A percentile compares a stretch with the other conserved stretches of the same genome.
These are phyloP conservation scores for Rhea pennata DNA, from an alignment of 2,113 vertebrate species.

Conservation along the genomic window DNA sequence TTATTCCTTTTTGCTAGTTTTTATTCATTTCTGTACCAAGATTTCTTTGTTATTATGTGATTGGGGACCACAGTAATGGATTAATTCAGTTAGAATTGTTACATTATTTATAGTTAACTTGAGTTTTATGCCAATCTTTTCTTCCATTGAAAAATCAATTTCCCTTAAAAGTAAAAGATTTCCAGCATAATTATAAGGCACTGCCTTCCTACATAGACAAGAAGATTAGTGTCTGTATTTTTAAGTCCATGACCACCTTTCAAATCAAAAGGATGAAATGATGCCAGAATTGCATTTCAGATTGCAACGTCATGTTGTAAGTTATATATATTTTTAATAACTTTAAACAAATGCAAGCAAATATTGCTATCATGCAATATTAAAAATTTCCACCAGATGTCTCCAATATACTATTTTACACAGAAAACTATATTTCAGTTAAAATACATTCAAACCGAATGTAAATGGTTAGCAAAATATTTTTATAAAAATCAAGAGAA, in stretches of 20 bases:
- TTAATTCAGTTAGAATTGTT: not conserved
- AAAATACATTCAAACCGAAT: not conserved
- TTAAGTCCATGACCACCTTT: rapidly evolving
- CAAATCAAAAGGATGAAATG: not conserved
- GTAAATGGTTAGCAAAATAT: not conserved
- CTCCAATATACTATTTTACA: conserved; percentile 64
- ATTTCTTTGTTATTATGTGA: not conserved
- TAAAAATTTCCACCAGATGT: conserved; percentile 76
- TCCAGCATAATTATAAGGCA: not conserved
- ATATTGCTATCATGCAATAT: conserved; percentile 27
- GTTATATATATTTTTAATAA: not conserved
- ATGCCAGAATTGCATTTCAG: not conserved
- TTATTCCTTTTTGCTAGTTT: not conserved
- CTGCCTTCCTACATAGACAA: not conserved
- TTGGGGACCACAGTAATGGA: not conserved
- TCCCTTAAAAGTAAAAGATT: not conserved
- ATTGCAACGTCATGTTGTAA: not conserved
- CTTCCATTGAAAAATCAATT: not conserved
- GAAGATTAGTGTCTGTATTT: not conserved
- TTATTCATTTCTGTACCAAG: not conserved
- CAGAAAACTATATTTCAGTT: not conserved
- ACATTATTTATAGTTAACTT: not conserved
- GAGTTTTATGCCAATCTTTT: not conserved
- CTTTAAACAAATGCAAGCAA: not conserved
- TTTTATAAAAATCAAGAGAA: not conserved